phyloP scores from a whole-genome alignment of 2,797 vertebrate genomes.

The Salmo trutta region DNA sequence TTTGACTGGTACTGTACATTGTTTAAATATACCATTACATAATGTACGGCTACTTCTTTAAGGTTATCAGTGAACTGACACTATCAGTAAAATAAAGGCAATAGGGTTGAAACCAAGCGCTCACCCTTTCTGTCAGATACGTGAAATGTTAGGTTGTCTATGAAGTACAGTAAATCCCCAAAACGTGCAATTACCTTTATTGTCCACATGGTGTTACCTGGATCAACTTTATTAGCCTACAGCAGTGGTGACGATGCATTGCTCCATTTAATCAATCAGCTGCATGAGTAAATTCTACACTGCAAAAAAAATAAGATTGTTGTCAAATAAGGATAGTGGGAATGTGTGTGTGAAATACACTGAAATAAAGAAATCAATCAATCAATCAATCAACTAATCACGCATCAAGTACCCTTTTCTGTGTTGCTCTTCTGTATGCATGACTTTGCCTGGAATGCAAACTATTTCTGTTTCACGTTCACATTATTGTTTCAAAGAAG shows the following conservation, averaged over 20 bases:
- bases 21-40: no score
- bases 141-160: background rate
- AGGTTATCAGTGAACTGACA: background rate
- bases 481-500: no score
- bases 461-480: no score
- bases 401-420: background rate
- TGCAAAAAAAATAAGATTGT: background rate
- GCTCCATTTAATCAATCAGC: background rate
- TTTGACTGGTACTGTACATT: no score
- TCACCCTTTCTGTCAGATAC: no score
- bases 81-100: background rate
- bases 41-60: background rate
- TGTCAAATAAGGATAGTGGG: no score
- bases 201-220: conserved; percentile 65
- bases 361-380: background rate
- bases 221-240: conserved; percentile 21
- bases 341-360: background rate
- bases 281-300: background rate
- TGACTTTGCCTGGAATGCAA: no score
- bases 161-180: background rate
- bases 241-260: background rate
- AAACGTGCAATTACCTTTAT: conserved; percentile 18
- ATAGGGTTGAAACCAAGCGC: background rate
- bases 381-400: background rate
- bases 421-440: no score